Base-by-base conservation (phyloP, 2,797 vertebrate species). In the Atherinosoma microstoma region DNA sequence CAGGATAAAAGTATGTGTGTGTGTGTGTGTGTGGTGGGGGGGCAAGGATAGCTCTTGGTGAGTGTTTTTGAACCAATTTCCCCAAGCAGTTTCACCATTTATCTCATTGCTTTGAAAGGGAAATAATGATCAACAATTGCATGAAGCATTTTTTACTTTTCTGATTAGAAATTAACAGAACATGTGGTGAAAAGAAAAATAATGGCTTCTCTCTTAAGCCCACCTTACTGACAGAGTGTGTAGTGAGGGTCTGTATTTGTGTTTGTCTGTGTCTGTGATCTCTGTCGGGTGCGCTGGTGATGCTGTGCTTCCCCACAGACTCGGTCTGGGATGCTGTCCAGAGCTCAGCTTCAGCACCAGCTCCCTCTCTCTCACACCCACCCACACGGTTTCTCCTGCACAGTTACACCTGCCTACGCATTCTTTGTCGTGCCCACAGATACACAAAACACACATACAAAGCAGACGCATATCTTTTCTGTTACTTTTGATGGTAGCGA, bases 291-390 rank as follows among this genome's bases (percentile, higher is more conserved):
- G 38, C 35, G 0, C 38, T 71, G 65, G 65, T 11, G 83, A 73
- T 42, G 78, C 76, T 73, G 79, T 0, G 80, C 76, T 70, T 76
- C 76, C 83, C 83, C 47, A 75, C 84, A 82, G 84, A 80, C 64
- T 75, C 38, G 0, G 62, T 85, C 84, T 84, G 87, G 89, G 91
- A 87, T 29, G 73, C 15, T 4, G 67, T 86, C 89, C 88, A 89
- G 79, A 84, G 62, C 82, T 77, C 78, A 79, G 89, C 83, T 79
- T 87, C 79, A 80, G 77, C 87, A 81, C 82, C 75, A 64, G 75
- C 70, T 78, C 79, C 70, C 76, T 42, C 76, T 54, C 24, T 79
- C 27, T 82, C 73, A 73, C 73, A 80, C 75, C 69, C 73, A 20
- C 89, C 82, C 70, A 87, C 85, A 32, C 72, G 30, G 12, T 69